Conservation (phyloP, 2,888 invertebrate genomes). For the Tachina lurida region DNA sequence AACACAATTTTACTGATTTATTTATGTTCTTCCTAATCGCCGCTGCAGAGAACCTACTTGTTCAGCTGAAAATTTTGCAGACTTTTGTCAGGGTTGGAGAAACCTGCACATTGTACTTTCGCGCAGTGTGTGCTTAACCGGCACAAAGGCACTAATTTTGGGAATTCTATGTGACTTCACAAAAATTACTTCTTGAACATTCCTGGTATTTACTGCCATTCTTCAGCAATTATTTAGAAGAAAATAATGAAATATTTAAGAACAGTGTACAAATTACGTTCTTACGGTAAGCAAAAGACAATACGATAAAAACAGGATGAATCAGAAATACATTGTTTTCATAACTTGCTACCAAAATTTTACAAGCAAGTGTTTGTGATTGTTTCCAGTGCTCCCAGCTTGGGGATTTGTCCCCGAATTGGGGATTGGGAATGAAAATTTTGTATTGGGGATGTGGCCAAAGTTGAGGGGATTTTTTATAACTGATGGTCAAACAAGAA, state of each 20-base stretch:
- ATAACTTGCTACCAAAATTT: slow-evolving; percentile 1
- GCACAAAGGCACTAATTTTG: not conserved
- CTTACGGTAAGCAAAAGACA: not conserved
- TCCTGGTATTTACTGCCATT: too few species aligned
- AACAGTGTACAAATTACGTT: not conserved
- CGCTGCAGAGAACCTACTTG: slow-evolving; percentile 30
- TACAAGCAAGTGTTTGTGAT: slow-evolving; percentile 45
- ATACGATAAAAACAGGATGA: not conserved
- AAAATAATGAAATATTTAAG: too few species aligned
- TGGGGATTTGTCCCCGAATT: too few species aligned
- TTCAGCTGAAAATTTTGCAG: slow-evolving; percentile 30
- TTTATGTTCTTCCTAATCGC: slow-evolving; percentile 40
- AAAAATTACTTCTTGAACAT: too few species aligned
- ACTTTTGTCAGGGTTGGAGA: not conserved
- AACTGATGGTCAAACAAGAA: too few species aligned
- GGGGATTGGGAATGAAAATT: too few species aligned
- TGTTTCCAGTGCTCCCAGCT: too few species aligned
- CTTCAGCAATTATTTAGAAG: too few species aligned
- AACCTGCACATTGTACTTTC: not conserved
- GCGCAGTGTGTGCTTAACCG: too few species aligned
- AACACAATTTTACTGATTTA: slow-evolving; percentile 29
- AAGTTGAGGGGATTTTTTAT: too few species aligned
- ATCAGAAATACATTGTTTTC: not conserved
- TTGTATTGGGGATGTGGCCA: too few species aligned
- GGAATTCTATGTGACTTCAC: not conserved